Conservation (phyloP, 2,113 vertebrate genomes). For the Boulengeromyrus knoepffleri region DNA sequence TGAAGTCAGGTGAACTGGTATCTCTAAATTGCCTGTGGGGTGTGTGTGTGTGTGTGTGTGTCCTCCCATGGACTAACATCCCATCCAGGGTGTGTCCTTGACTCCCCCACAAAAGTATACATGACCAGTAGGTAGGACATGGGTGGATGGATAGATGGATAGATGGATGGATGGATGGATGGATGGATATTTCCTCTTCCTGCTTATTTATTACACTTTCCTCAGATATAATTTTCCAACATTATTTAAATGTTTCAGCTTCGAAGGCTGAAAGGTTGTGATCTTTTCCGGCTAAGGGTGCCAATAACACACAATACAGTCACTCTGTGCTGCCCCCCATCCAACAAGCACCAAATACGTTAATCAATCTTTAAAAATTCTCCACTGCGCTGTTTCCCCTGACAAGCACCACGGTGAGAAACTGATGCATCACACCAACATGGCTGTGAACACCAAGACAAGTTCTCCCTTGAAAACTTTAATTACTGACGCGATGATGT, state of each 20-base stretch:
- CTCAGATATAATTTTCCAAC: not conserved
- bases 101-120: not conserved
- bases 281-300: not conserved
- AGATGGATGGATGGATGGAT: not conserved
- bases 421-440: conserved; percentile 15
- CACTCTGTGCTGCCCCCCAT: not conserved
- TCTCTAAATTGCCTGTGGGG: not conserved
- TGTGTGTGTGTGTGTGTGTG: not conserved
- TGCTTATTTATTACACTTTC: not conserved
- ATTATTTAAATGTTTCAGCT: not conserved
- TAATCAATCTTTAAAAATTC: not conserved
- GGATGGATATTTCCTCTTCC: not conserved
- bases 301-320: not conserved
- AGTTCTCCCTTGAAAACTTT: conserved; percentile 29
- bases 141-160: not conserved
- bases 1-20: not conserved
- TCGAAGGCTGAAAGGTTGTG: not conserved
- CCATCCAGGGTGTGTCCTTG: not conserved
- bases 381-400: not conserved
- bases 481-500: conserved; percentile 28
- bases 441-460: conserved; percentile 26
- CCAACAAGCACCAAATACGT: not conserved
- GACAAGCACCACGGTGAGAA: conserved; percentile 12
- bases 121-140: not conserved
- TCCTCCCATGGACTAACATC: not conserved